A percentile compares a stretch with the other conserved stretches of the same genome.
phyloP scores from a whole-genome alignment of 2,888 invertebrate species.

The Drosophila dives region DNA sequence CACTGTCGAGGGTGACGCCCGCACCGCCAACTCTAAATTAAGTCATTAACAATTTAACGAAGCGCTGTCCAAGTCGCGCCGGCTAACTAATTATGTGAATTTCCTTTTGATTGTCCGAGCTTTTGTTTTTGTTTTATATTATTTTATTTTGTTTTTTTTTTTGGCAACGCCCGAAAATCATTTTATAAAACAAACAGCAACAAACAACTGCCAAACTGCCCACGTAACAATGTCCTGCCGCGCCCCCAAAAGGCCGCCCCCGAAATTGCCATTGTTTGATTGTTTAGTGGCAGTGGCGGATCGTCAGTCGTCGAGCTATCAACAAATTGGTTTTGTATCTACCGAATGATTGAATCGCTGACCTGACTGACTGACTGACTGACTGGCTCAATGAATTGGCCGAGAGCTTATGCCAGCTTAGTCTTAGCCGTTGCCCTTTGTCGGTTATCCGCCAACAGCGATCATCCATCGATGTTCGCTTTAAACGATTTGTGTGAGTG shows the following conservation, averaged over 20 bases:
- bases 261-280: conserved; percentile 57
- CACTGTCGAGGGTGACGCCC: conserved; percentile 56
- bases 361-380: conserved; percentile 29
- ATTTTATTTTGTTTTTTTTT: not conserved
- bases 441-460: conserved; percentile 73
- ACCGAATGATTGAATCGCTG: conserved; percentile 73
- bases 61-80: conserved; percentile 59
- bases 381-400: conserved; percentile 65
- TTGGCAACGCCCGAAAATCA: conserved; percentile 64
- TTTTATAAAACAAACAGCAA: conserved; percentile 72
- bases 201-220: conserved; percentile 47
- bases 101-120: conserved; percentile 74
- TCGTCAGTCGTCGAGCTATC: conserved; percentile 71
- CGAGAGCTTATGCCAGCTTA: conserved; percentile 46
- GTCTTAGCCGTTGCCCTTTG: conserved; percentile 51
- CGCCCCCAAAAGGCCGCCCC: conserved; percentile 46
- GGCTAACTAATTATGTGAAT: conserved; percentile 83
- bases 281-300: conserved; percentile 54
- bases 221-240: conserved; percentile 65
- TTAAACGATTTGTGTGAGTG: conserved; percentile 75
- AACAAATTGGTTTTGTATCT: conserved; percentile 79
- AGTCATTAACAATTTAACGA: conserved; percentile 80
- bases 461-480: conserved; percentile 72
- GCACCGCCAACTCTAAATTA: conserved; percentile 66
- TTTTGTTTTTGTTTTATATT: conserved; percentile 2